Evolutionary conservation across 2,113 vertebrate genomes (phyloP).

Genomic region (Camelus dromedarius): DNA sequence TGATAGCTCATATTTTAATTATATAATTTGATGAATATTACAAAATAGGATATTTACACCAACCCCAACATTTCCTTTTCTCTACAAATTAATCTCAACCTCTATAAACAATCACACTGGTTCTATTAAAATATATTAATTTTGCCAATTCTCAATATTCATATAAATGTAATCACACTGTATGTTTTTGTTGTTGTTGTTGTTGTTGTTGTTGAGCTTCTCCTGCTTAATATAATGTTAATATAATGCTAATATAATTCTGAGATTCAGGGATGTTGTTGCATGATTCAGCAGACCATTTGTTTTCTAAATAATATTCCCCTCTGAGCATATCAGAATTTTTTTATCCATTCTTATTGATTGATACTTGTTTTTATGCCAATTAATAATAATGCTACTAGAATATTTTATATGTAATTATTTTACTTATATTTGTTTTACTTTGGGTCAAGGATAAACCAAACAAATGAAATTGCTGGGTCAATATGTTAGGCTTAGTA

Average conservation of each 20-base stretch:
- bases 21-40: background rate
- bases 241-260: background rate
- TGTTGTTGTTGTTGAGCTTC: background rate
- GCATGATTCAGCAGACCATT: background rate
- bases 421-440: background rate
- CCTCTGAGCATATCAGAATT: background rate
- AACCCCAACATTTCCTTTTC: background rate
- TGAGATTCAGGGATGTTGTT: background rate
- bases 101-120: background rate
- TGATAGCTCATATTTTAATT: background rate
- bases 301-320: background rate
- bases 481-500: background rate
- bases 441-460: background rate
- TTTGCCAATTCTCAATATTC: background rate
- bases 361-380: background rate
- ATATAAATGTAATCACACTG: background rate
- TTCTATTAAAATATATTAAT: background rate
- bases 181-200: background rate
- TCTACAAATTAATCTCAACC: background rate
- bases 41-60: background rate
- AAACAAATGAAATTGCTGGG: background rate
- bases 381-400: background rate
- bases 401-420: background rate
- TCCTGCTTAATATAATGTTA: background rate
- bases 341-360: background rate